Evolutionary conservation across 2,113 vertebrate genomes (phyloP).

Genomic region (Nibea albiflora): DNA sequence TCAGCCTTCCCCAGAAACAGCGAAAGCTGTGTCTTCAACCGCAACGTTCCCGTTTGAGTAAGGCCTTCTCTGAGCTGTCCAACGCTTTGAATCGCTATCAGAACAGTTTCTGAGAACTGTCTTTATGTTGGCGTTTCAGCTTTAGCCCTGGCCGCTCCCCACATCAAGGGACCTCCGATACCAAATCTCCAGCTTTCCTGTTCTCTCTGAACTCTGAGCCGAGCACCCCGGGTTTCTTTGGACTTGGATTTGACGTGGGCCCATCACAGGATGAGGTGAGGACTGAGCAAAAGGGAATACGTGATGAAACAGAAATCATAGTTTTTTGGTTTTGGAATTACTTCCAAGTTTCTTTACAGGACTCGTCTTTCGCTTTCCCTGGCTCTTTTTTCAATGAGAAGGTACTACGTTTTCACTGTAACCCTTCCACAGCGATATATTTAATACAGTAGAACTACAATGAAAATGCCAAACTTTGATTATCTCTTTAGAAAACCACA

Average conservation of each 20-base stretch:
- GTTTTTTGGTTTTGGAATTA: constrained; percentile 17
- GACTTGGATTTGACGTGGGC: constrained; percentile 75
- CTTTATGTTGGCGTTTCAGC: constrained; percentile 45
- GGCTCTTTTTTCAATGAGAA: constrained; percentile 79
- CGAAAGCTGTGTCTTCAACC: constrained; percentile 50
- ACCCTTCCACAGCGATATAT: not conserved
- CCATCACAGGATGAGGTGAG: constrained; percentile 77
- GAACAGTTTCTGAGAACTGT: not conserved
- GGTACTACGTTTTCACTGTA: constrained; percentile 60
- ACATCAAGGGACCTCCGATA: constrained; percentile 40
- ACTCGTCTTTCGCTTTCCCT: constrained; percentile 76
- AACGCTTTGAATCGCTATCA: not conserved
- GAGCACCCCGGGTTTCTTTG: constrained; percentile 74
- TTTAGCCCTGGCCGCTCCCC: constrained; percentile 70
- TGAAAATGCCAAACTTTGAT: constrained; percentile 7
- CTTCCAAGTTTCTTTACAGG: constrained; percentile 72
- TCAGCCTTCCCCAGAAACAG: constrained; percentile 46
- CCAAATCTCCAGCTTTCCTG: constrained; percentile 78
- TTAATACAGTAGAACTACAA: not conserved
- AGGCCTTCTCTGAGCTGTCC: constrained; percentile 6
- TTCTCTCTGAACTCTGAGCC: constrained; percentile 76
- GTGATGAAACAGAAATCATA: not conserved
- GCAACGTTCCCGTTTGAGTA: constrained; percentile 79
- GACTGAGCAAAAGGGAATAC: constrained; percentile 12
- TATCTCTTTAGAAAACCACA: constrained; percentile 71